A percentile compares a stretch with the other conserved stretches of the same genome.
Conservation (phyloP, 2,888 invertebrate species). For the Andrena dorsata region DNA sequence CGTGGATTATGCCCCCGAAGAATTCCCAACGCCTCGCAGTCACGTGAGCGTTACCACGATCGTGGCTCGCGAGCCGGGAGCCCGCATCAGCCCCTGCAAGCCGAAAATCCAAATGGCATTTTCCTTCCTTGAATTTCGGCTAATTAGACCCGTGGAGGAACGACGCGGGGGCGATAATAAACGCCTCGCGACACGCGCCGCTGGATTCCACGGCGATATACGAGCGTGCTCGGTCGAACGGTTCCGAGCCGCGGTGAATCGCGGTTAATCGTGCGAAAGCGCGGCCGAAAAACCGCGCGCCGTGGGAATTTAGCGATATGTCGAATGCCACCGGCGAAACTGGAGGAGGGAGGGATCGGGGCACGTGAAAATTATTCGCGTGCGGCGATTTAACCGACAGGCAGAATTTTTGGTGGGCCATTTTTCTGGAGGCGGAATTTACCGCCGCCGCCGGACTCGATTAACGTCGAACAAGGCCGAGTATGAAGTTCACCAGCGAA, state of each 20-base stretch:
- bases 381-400: too few species aligned
- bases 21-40: conserved; percentile 13
- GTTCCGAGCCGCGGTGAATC: conserved; percentile 56
- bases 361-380: too few species aligned
- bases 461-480: background rate
- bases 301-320: conserved; percentile 13
- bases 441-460: background rate
- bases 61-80: background rate
- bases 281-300: conserved; percentile 16
- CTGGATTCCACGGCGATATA: conserved; percentile 48
- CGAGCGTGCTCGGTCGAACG: conserved; percentile 42
- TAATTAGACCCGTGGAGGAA: conserved; percentile 10
- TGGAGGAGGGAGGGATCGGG: too few species aligned
- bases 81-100: background rate
- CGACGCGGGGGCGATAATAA: conserved; percentile 14
- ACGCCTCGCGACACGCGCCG: conserved; percentile 10
- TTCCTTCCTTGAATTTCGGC: background rate
- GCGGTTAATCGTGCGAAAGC: conserved; percentile 65
- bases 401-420: too few species aligned
- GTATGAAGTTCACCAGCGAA: background rate
- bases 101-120: conserved; percentile 7
- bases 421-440: too few species aligned
- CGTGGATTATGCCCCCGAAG: conserved; percentile 5
- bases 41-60: conserved; percentile 10
- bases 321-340: too few species aligned